phyloP scores from a whole-genome alignment of 2,113 vertebrate species.

The Pipra filicauda region DNA sequence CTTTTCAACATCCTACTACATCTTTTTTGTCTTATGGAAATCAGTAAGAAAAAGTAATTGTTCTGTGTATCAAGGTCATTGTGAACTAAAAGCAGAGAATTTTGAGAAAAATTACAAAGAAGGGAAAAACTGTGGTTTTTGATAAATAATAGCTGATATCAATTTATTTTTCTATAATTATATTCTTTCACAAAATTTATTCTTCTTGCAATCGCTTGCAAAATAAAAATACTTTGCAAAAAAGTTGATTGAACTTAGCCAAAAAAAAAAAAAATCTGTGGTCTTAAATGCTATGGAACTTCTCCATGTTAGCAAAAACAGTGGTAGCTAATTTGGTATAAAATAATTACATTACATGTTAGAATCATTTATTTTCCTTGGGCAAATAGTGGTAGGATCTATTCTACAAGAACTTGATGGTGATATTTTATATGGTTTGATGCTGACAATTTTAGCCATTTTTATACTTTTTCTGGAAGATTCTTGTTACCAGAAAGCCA shows the following conservation, averaged over 20 bases:
- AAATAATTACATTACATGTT: background rate
- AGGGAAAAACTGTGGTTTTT: background rate
- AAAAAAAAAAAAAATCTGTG: background rate
- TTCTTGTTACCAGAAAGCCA: background rate
- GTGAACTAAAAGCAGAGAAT: background rate
- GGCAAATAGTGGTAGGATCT: background rate
- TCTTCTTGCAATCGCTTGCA: background rate
- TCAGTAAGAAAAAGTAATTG: background rate
- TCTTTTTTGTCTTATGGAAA: background rate
- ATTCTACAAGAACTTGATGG: background rate
- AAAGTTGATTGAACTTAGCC: background rate
- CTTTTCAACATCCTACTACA: background rate
- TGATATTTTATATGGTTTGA: background rate
- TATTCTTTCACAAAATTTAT: background rate
- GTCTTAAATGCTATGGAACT: background rate
- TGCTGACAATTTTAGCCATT: background rate
- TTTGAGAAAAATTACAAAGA: background rate
- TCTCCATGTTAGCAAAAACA: background rate
- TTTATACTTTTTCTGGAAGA: conserved; percentile 30
- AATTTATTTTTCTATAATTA: background rate
- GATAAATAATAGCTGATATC: background rate
- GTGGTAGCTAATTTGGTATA: background rate
- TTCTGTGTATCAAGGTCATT: background rate
- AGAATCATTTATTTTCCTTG: background rate
- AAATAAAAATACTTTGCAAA: background rate